Evolutionary conservation across 1,140 invertebrate genomes (phyloP).

Genomic region (Harlomillsia oculata): DNA sequence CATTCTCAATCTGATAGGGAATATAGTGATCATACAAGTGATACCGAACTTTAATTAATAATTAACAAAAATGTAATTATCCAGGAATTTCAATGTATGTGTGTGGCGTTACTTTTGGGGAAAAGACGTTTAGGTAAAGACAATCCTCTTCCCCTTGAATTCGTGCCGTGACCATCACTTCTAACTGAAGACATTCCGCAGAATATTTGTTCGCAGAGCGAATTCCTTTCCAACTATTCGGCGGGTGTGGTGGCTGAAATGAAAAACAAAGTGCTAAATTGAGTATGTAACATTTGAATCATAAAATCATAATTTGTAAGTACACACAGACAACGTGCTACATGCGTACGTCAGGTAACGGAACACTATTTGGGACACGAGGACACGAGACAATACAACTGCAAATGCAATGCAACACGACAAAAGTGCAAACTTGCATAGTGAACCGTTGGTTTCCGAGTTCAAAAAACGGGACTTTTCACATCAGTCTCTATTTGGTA

Average conservation of each 20-base stretch:
- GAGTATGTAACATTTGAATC: too few species aligned
- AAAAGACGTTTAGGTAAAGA: conserved; percentile 45
- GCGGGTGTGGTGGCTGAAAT: conserved; percentile 18
- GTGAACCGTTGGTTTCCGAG: too few species aligned
- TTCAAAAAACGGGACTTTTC: too few species aligned
- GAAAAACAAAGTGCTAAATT: background rate
- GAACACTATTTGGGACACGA: too few species aligned
- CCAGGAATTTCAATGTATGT: background rate
- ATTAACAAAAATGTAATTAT: background rate
- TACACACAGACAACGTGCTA: too few species aligned
- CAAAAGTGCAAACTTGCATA: too few species aligned
- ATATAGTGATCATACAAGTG: background rate
- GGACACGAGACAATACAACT: too few species aligned
- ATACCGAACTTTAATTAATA: background rate
- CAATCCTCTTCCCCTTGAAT: conserved; percentile 41
- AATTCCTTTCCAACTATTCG: conserved; percentile 14
- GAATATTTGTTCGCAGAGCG: conserved; percentile 7
- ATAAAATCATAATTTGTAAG: too few species aligned
- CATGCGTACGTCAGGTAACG: too few species aligned
- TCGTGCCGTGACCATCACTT: conserved; percentile 19
- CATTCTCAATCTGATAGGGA: background rate
- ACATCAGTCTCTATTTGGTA: too few species aligned
- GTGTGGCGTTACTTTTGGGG: conserved; percentile 35
- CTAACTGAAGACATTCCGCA: conserved; percentile 17
- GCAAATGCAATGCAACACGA: too few species aligned